phyloP scores from a whole-genome alignment of 2,113 vertebrate species.

The Rhynchomys soricoides region DNA sequence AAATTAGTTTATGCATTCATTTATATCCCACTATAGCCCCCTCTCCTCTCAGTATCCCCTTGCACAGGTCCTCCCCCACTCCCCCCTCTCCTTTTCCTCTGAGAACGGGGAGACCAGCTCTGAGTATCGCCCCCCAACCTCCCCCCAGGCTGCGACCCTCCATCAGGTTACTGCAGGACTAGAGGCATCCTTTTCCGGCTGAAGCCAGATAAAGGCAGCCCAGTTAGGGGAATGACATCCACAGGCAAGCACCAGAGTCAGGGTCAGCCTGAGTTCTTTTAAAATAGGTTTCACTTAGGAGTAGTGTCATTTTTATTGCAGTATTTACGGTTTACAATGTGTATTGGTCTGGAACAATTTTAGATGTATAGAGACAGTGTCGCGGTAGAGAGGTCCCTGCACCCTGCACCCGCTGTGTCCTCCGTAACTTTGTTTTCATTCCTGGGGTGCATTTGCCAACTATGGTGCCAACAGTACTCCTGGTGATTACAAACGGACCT shows the following conservation, averaged over 20 bases:
- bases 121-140: no score
- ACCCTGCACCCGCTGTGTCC: background rate
- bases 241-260: no score
- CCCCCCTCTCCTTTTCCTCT: no score
- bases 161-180: no score
- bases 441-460: background rate
- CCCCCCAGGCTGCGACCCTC: accelerated
- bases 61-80: no score
- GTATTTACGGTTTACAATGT: background rate
- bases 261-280: background rate
- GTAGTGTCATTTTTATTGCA: background rate
- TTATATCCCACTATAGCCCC: no score
- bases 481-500: background rate
- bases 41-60: no score
- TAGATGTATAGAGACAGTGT: background rate
- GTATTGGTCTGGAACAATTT: background rate
- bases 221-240: no score
- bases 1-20: no score
- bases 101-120: no score
- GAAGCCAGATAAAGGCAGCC: no score
- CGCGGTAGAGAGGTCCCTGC: background rate
- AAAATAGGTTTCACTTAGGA: background rate
- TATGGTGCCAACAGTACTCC: background rate
- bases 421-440: background rate
- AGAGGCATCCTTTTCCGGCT: no score